Conservation (phyloP, 2,113 vertebrate genomes). For the Hyperopisus bebe region DNA sequence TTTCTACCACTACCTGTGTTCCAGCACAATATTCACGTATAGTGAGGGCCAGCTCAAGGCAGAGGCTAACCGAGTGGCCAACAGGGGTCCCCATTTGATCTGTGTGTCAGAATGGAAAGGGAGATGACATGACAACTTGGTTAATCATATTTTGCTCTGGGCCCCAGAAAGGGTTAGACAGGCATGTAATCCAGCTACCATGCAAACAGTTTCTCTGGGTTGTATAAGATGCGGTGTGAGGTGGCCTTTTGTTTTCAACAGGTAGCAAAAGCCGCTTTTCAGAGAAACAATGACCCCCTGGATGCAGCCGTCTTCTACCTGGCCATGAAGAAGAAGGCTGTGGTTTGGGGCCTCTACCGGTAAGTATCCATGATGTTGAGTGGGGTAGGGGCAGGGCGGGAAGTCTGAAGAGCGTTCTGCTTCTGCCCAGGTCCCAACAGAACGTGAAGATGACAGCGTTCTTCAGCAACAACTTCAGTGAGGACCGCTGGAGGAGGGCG, state of each 20-base stretch:
- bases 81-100: background rate
- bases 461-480: slow-evolving; percentile 92
- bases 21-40: background rate
- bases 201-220: background rate
- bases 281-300: slow-evolving; percentile 85
- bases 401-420: background rate
- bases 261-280: slow-evolving; percentile 94
- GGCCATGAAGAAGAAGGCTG: slow-evolving; percentile 93
- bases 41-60: background rate
- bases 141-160: background rate
- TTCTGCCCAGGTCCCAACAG: slow-evolving; percentile 72
- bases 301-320: slow-evolving; percentile 95
- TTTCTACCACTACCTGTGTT: background rate
- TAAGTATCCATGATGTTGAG: slow-evolving; percentile 37
- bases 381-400: background rate
- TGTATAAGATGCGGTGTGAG: background rate
- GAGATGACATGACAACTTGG: background rate
- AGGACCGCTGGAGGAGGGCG: slow-evolving; percentile 93
- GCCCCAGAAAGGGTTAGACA: background rate
- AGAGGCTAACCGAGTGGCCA: background rate
- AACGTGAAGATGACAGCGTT: slow-evolving; percentile 93
- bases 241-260: slow-evolving; percentile 40
- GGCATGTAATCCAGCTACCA: background rate
- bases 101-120: background rate
- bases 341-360: slow-evolving; percentile 97